Evolutionary conservation across 2,113 vertebrate species (phyloP).

Genomic region (Perccottus glenii): DNA sequence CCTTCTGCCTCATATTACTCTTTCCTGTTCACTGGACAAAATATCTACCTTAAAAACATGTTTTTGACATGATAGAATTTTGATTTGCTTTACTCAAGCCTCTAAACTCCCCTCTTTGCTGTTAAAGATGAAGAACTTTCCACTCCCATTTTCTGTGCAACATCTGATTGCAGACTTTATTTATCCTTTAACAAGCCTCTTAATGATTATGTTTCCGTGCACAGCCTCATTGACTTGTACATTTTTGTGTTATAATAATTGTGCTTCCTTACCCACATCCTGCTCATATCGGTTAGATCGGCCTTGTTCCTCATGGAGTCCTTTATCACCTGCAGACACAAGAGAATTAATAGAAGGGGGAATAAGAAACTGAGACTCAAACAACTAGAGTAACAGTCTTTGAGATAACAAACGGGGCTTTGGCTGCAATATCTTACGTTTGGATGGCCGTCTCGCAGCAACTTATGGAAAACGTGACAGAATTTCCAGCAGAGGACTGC

Average conservation of each 20-base stretch:
- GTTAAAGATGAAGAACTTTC: no score
- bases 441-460: constrained; percentile 94
- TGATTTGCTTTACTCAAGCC: no score
- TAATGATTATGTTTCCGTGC: no score
- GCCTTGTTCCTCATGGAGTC: constrained; percentile 95
- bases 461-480: constrained; percentile 98
- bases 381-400: background rate
- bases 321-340: constrained; percentile 88
- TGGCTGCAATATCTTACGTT: constrained; percentile 79
- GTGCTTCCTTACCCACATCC: constrained; percentile 93
- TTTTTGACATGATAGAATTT: no score
- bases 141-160: background rate
- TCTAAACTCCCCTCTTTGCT: no score
- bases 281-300: constrained; percentile 95
- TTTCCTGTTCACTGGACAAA: no score
- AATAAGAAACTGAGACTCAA: background rate
- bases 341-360: background rate
- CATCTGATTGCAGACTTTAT: background rate
- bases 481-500: constrained; percentile 99
- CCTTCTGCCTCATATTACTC: no score
- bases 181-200: background rate
- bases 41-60: no score
- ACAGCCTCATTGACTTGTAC: background rate
- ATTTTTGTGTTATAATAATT: constrained; percentile 1
- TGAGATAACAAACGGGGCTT: background rate